Conservation (phyloP, 2,888 invertebrate genomes). For the Allacma fusca region DNA sequence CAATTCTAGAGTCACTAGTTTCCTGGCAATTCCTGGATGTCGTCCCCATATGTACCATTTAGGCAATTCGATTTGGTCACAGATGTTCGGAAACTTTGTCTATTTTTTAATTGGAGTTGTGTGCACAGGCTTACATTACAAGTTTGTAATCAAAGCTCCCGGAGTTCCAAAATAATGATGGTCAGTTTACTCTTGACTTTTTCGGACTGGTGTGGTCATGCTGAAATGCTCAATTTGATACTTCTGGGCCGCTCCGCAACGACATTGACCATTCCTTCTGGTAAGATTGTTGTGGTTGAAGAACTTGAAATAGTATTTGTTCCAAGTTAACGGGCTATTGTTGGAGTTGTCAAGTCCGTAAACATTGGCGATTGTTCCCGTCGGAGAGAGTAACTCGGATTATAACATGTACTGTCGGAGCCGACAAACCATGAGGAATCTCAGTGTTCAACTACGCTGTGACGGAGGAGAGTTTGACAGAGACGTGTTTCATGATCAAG, state of each 20-base stretch:
- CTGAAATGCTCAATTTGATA: not conserved
- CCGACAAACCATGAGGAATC: constrained; percentile 7
- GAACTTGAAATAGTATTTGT: not conserved
- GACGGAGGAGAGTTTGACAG: constrained; percentile 29
- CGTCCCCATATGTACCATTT: not conserved
- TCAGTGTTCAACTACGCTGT: not conserved
- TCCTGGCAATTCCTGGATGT: not conserved
- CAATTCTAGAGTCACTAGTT: constrained; percentile 4
- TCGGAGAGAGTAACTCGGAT: not conserved
- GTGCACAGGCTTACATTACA: no score
- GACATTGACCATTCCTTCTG: constrained; percentile 2
- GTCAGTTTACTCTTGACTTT: not conserved
- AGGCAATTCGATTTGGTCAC: not conserved
- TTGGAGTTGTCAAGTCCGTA: not conserved
- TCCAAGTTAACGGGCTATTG: not conserved
- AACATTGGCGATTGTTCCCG: not conserved
- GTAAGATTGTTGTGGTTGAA: not conserved
- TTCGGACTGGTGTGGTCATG: not conserved
- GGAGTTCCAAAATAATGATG: no score
- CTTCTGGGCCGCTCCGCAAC: not conserved
- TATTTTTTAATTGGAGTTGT: no score
- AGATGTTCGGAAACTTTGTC: no score
- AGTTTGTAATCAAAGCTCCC: no score
- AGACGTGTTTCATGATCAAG: constrained; percentile 18
- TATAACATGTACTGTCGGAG: not conserved